phyloP scores from a whole-genome alignment of 2,113 vertebrate species.

The Bos indicus region DNA sequence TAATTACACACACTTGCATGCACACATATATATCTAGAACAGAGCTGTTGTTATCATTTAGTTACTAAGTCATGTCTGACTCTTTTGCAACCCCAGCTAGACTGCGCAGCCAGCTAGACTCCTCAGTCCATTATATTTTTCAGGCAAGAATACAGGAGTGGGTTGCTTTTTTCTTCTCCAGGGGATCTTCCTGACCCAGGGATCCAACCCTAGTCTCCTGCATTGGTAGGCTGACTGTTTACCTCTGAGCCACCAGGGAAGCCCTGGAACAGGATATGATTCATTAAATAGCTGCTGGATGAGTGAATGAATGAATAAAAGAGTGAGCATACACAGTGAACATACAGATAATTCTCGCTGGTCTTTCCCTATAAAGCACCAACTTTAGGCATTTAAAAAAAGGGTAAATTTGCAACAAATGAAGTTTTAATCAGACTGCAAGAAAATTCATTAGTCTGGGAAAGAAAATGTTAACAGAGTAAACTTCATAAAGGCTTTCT shows the following conservation, averaged over 20 bases:
- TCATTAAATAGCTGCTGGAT: not conserved
- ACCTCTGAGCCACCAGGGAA: not conserved
- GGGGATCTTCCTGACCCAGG: not conserved
- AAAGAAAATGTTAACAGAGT: not conserved
- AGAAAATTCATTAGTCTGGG: not conserved
- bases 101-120: not conserved
- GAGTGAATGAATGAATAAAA: not conserved
- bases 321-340: not conserved
- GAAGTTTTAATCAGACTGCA: not conserved
- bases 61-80: not conserved
- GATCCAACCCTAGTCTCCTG: not conserved
- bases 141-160: not conserved
- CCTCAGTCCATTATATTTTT: not conserved
- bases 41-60: not conserved
- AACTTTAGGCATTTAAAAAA: not conserved
- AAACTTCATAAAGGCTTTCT: not conserved
- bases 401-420: not conserved
- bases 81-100: not conserved
- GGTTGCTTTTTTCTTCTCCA: not conserved
- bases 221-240: not conserved
- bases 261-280: not conserved
- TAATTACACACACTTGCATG: not conserved
- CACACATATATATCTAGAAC: not conserved
- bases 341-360: not conserved
- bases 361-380: not conserved